phyloP scores from a whole-genome alignment of 2,113 vertebrate genomes.

The Chloropsis cyanopogon region DNA sequence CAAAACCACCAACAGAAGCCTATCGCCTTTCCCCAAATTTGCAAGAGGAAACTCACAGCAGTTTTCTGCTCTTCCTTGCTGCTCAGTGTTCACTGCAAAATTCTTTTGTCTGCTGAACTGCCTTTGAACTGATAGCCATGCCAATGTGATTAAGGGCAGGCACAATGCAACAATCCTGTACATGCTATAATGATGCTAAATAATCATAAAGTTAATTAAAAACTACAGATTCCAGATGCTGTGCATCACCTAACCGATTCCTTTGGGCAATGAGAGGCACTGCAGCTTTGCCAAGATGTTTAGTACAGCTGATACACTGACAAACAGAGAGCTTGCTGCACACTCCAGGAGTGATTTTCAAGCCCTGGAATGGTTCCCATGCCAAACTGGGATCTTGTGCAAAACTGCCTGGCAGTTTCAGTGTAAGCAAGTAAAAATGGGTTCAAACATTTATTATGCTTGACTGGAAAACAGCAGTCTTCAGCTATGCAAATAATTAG shows the following conservation, averaged over 20 bases:
- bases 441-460: constrained; percentile 44
- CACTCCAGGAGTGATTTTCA: constrained; percentile 20
- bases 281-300: constrained; percentile 67
- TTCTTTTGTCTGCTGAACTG: constrained; percentile 43
- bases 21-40: not conserved
- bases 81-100: not conserved
- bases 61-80: not conserved
- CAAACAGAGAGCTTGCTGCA: constrained; percentile 33
- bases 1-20: not conserved
- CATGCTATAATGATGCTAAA: constrained; percentile 62
- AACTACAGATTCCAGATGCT: constrained; percentile 78
- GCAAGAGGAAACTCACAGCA: not conserved
- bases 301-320: constrained; percentile 40
- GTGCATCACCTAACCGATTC: constrained; percentile 64
- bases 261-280: constrained; percentile 65
- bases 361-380: constrained; percentile 51
- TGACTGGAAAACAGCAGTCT: constrained; percentile 23
- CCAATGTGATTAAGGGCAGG: constrained; percentile 59
- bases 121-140: constrained; percentile 43
- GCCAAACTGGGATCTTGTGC: constrained; percentile 17
- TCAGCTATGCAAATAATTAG: constrained; percentile 1
- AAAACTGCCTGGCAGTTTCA: constrained; percentile 6
- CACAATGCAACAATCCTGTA: constrained; percentile 62
- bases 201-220: constrained; percentile 78
- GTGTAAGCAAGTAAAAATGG: constrained; percentile 17